Base-by-base conservation (phyloP, 2,888 invertebrate species). In the Alloscopus bannaensis region DNA sequence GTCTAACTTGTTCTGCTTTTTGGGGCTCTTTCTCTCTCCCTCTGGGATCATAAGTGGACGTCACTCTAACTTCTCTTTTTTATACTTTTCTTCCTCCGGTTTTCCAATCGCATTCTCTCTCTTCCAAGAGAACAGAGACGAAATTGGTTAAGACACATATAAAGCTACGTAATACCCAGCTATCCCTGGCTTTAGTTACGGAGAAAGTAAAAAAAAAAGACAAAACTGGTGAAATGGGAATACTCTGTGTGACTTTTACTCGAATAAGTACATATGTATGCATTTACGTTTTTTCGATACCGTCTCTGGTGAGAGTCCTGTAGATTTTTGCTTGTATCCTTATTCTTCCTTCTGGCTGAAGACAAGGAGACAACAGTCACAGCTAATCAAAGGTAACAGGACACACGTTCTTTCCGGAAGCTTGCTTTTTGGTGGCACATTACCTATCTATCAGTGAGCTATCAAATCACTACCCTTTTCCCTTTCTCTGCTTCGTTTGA, bases 1-100 rank as follows among this genome's bases (percentile, higher is more conserved):
- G n/a, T 2, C 42, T 8, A 42, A 42, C 42, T 42, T 42, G 8
- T 42, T 42, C 42, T 50, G 18, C 50, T 28, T 29, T n/a, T n/a
- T n/a, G n/a, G n/a, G n/a, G n/a, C 45, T 71, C 36, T 60, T 16
- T 47, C 18, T 24, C 59, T 71, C 20, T 73, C 73, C 73, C 73
- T 55, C 45, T 40, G 29, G 73, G 45, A 65, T 73, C 73, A 73
- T 73, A 73, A 73, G 66, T 65, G 65, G 57, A 73, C 36, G 65
- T 73, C 65, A 73, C 24, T 62, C 42, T 31, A 65, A 20, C 65
- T 52, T 20, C 18, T 28, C 24, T n/a, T 29, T n/a, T n/a, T n/a
- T n/a, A n/a, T n/a, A n/a, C n/a, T n/a, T n/a, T n/a, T n/a, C n/a
- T n/a, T n/a, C n/a, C n/a, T n/a, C n/a, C n/a, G n/a, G n/a, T n/a